Conservation (phyloP, 2,113 vertebrate species). For the Gymnobelideus leadbeateri region DNA sequence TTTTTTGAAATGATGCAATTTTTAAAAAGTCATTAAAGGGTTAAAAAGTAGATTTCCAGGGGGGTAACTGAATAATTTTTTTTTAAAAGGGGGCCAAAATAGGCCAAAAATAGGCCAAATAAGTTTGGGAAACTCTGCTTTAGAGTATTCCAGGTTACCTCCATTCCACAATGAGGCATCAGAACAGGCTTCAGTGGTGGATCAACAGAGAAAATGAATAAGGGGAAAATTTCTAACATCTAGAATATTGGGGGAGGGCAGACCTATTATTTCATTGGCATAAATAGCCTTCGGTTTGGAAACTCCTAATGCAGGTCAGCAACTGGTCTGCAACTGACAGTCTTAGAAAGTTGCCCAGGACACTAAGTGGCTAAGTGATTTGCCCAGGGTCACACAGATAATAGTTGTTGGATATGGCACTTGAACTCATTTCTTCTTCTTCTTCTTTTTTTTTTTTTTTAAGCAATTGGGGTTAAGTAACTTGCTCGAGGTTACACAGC, state of each 20-base stretch:
- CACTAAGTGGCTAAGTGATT: neutral
- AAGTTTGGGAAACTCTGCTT: too few species aligned
- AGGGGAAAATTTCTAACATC: neutral
- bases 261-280: neutral
- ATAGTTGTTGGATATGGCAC: neutral
- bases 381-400: neutral
- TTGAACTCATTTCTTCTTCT: neutral
- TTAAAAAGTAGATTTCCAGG: too few species aligned
- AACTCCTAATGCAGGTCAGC: neutral
- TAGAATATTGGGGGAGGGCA: neutral
- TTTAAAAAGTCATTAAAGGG: too few species aligned
- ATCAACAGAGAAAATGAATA: neutral
- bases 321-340: neutral
- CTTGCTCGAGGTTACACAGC: too few species aligned
- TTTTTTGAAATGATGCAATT: too few species aligned
- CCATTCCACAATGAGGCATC: neutral
- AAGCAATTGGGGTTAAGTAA: too few species aligned
- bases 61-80: too few species aligned
- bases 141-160: neutral
- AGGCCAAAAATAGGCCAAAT: too few species aligned
- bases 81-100: too few species aligned
- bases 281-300: neutral
- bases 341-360: neutral
- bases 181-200: neutral
- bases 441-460: too few species aligned